Evolutionary conservation across 2,113 vertebrate species (phyloP).

Genomic region (Macrotus californicus): DNA sequence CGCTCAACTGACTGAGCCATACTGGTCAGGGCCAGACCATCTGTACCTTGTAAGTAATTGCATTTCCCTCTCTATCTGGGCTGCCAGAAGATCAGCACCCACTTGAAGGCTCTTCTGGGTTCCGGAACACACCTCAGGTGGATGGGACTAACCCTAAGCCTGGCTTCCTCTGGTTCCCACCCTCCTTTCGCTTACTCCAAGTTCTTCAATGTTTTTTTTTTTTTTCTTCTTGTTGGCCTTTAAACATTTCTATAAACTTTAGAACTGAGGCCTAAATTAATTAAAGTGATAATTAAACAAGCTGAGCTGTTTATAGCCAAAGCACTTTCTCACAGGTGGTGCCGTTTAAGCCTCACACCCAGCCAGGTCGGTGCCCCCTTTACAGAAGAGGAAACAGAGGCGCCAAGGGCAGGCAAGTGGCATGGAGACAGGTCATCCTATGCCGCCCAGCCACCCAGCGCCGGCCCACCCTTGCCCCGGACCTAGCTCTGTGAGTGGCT

Average conservation of each 20-base stretch:
- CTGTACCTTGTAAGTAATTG: neutral
- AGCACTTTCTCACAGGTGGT: neutral
- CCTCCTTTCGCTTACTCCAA: neutral
- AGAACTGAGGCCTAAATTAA: neutral
- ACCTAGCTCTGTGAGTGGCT: too few species aligned
- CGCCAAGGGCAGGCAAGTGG: neutral
- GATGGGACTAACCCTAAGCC: too few species aligned
- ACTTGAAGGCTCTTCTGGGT: neutral
- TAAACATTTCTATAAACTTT: neutral
- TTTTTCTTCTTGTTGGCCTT: neutral
- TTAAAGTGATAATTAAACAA: neutral
- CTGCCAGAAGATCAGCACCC: neutral
- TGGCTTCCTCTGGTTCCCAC: neutral
- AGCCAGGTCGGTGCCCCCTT: neutral
- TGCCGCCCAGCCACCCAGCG: accelerated
- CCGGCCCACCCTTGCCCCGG: neutral
- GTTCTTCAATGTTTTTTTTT: neutral
- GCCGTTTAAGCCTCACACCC: neutral
- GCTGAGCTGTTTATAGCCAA: neutral
- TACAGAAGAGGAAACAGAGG: neutral
- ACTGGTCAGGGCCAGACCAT: too few species aligned
- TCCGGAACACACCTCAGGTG: neutral
- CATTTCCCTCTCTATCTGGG: neutral
- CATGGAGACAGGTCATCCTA: neutral
- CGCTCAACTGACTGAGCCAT: too few species aligned